These are phyloP conservation scores for Oryzias sinensis DNA, from an alignment of 2,797 vertebrate species.

Conservation along the genomic window DNA sequence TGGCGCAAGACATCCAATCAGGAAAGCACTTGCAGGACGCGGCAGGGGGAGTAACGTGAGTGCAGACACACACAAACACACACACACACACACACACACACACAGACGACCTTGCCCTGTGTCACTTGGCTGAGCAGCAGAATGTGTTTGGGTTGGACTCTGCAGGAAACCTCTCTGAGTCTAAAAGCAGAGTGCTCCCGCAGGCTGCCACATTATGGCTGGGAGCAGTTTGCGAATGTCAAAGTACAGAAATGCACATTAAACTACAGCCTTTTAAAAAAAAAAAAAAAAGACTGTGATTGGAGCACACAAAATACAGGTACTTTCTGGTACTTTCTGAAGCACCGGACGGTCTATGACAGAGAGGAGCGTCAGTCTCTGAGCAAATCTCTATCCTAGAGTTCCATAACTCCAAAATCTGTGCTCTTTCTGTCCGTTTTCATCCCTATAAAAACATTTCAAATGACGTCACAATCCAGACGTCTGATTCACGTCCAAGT, in stretches of 20 bases:
- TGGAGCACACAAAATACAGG: background rate
- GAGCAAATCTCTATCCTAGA: constrained; percentile 1
- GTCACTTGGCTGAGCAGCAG: constrained; percentile 46
- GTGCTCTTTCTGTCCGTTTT: background rate
- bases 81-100: constrained; percentile 33
- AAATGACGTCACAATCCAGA: constrained; percentile 38
- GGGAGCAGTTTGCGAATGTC: constrained; percentile 58
- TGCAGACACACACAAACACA: constrained; percentile 32
- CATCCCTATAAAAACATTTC: constrained; percentile 32
- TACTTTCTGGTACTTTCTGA: background rate
- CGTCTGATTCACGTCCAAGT: constrained; percentile 44
- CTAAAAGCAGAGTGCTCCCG: constrained; percentile 59
- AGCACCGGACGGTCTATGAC: constrained; percentile 4
- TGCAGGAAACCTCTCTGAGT: constrained; percentile 55
- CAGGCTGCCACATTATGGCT: constrained; percentile 49
- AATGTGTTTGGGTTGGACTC: constrained; percentile 60
- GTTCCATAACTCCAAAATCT: constrained; percentile 1
- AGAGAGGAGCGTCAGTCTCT: constrained; percentile 9
- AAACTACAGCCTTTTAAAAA: constrained; percentile 21
- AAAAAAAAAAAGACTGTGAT: constrained; percentile 16
- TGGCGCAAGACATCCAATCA: constrained; percentile 12
- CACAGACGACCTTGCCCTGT: constrained; percentile 46
- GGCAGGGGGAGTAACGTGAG: constrained; percentile 14
- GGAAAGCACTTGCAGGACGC: constrained; percentile 18
- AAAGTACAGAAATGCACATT: constrained; percentile 35